Base-by-base conservation (phyloP, 2,797 vertebrate genomes). In the Buphagus erythrorhynchus region DNA sequence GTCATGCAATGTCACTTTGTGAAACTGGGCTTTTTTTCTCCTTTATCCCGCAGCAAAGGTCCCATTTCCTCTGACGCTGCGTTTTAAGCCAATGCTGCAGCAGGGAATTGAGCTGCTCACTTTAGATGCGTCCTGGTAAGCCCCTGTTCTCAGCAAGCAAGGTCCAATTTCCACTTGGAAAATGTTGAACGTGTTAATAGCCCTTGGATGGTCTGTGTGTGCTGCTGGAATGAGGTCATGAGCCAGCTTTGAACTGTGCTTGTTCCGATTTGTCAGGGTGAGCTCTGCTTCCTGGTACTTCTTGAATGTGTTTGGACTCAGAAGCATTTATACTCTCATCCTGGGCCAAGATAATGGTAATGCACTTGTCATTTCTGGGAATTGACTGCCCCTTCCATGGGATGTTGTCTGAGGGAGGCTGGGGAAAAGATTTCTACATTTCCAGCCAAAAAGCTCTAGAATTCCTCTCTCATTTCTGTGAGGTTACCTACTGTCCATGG, bases 271-370 rank as follows among this genome's bases (percentile, higher is more conserved):
- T 95, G 55, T 79, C 88, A 99, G 99, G 99, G 99, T 99, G 94
- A 99, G 99, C 97, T 99, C 99, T 65, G 99, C 99, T 31, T 99
- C 99, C 29, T 99, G 99, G 99, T 99, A 99, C 97, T 99, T 99
- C 96, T 98, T 99, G 93, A 99, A 99, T 92, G 99, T 99, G 38
- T 99, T 99, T 98, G 99, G 99, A 95, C 99, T 99, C 80, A 98
- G 99, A 96, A 99, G 99, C 98, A 99, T 99, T 98, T 99, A 99
- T 95, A 99, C 99, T 7, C 98, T 99, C 91, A 99, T 99, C 95
- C 98, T 99, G 73, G 99, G 99, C 94, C 99, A 99, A 97, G 99
- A 99, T 96, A 99, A 99, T 89, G 99, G 99, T 99, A 99, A 98
- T 97, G 54, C 51, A 31, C 16, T 35, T 42, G 6, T 48, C 36